Evolutionary conservation across 2,888 invertebrate genomes (phyloP).

Genomic region (Aplocera efformata): DNA sequence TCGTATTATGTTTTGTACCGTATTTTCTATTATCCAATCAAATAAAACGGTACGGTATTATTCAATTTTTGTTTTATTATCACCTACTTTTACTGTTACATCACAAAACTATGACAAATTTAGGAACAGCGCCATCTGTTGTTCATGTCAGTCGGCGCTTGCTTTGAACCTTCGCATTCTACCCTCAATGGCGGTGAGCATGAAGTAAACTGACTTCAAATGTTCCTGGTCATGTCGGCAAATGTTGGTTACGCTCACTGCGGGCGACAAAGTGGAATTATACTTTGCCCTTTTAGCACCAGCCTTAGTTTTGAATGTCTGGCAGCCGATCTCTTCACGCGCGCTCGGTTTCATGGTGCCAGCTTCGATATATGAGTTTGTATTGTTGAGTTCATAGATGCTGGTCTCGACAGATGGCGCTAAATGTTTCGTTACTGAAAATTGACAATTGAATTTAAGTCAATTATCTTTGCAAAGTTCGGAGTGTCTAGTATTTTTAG

Average conservation of each 20-base stretch:
- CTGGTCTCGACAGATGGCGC: conserved; percentile 33
- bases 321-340: conserved; percentile 41
- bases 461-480: too few species aligned
- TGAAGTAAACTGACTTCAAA: conserved; percentile 53
- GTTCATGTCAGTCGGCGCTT: conserved; percentile 23
- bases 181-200: conserved; percentile 62
- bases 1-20: conserved; percentile 22
- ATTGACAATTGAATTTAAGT: too few species aligned
- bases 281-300: conserved; percentile 11
- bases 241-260: conserved; percentile 48
- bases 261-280: conserved; percentile 35
- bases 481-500: too few species aligned
- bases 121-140: conserved; percentile 6
- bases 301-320: conserved; percentile 35
- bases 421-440: conserved; percentile 47
- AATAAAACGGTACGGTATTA: conserved; percentile 33
- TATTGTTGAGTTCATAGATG: conserved; percentile 14
- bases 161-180: conserved; percentile 56
- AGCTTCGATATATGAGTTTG: conserved; percentile 31
- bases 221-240: conserved; percentile 49
- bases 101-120: conserved; percentile 6
- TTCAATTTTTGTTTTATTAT: conserved; percentile 20
- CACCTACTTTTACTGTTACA: conserved; percentile 1
- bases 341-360: conserved; percentile 62
- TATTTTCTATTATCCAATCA: conserved; percentile 28